Evolutionary conservation across 2,113 vertebrate species (phyloP).

Genomic region (Gambusia affinis): DNA sequence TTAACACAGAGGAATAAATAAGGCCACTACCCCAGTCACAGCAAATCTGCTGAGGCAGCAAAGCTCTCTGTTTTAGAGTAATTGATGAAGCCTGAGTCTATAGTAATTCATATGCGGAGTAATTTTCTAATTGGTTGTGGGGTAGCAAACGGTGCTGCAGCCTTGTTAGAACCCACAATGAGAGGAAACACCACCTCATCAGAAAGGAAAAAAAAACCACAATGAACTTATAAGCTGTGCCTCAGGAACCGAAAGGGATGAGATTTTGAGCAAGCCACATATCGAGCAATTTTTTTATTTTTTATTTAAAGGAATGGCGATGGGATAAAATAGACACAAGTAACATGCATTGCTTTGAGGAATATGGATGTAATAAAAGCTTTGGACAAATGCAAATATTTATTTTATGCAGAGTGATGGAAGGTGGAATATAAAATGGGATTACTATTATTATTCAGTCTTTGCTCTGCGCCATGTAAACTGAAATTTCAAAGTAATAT

Average conservation of each 20-base stretch:
- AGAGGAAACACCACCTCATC: conserved; percentile 32
- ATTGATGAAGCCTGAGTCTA: conserved; percentile 69
- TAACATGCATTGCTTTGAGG: background rate
- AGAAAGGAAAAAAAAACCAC: conserved; percentile 23
- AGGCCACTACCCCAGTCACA: conserved; percentile 24
- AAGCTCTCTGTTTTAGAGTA: conserved; percentile 70
- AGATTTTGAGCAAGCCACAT: no score
- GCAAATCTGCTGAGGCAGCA: conserved; percentile 70
- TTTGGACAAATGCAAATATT: background rate
- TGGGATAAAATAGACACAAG: background rate
- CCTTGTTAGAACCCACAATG: conserved; percentile 28
- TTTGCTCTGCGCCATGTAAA: no score
- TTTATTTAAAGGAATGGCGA: background rate
- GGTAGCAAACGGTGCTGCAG: conserved; percentile 42
- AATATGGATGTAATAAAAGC: background rate
- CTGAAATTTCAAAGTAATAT: no score
- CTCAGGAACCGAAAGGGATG: no score
- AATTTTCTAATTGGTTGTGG: conserved; percentile 78
- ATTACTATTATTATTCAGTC: no score
- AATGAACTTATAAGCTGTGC: conserved; percentile 9
- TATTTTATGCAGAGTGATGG: background rate
- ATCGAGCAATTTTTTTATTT: no score
- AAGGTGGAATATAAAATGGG: background rate
- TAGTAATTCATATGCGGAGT: conserved; percentile 74
- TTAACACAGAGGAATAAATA: conserved; percentile 66